Evolutionary conservation across 2,888 invertebrate genomes (phyloP), one percentile per base, ranked within the genome.

Genomic region (Aproaerema taeniolella): DNA sequence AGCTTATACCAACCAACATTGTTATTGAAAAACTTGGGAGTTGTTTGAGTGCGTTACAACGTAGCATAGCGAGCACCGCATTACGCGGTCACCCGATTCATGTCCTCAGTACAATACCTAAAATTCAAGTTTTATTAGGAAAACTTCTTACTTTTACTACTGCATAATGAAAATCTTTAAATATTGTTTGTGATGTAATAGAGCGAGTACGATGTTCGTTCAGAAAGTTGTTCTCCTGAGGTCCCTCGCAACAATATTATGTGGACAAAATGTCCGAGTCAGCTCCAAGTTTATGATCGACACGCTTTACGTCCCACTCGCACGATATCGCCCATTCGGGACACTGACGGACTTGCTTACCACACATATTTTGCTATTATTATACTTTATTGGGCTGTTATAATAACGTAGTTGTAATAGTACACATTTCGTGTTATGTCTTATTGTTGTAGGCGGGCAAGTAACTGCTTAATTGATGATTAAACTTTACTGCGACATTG

Each of bases 11-110:
- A n/a, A n/a, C 43, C 42, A 39, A 39, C 43, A 17, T 45, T 50
- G 48, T 54, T 56, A 56, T 54, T 53, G 53, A 45, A 45, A 53
- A 53, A 50, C 49, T 53, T 50, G 20, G 13, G 44, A 37, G 35
- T n/a, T n/a, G n/a, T n/a, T 31, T 10, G 38, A 35, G 45, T 43
- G 41, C 39, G 39, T 33, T 31, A 46, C 51, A 45, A 46, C 47
- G 46, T 45, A 48, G 42, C 45, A 26, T 26, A 31, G 26, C 11
- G 10, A 11, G 35, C 9, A 15, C 26, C 15, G 28, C 28, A 26
- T n/a, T 26, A 26, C 26, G 8, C 26, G 8, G 20, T 20, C 8
- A n/a, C n/a, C n/a, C n/a, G n/a, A n/a, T n/a, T n/a, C n/a, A n/a
- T n/a, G n/a, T n/a, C n/a, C n/a, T n/a, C n/a, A n/a, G n/a, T n/a